Evolutionary conservation across 2,797 vertebrate species (phyloP).

Genomic region (Mareca strepera): DNA sequence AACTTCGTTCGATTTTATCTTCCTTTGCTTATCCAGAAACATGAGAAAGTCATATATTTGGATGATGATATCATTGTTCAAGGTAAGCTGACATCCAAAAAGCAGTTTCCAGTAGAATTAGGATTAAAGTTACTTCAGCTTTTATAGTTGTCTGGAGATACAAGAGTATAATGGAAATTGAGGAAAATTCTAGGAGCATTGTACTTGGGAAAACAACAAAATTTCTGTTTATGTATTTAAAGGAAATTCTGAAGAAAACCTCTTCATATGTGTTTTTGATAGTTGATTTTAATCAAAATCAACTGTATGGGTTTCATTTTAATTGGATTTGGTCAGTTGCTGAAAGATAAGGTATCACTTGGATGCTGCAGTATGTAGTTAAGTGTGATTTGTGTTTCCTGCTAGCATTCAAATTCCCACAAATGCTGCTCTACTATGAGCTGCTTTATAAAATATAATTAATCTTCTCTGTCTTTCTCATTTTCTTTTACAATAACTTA

Average conservation of each 20-base stretch:
- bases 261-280: neutral
- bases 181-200: neutral
- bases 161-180: neutral
- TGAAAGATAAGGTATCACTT: neutral
- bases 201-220: neutral
- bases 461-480: neutral
- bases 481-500: neutral
- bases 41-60: conserved; percentile 91
- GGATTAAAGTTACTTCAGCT: neutral
- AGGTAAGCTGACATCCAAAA: conserved; percentile 78
- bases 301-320: neutral
- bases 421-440: fast-evolving
- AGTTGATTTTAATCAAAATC: neutral
- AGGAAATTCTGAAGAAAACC: neutral
- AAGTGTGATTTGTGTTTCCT: neutral
- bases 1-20: conserved; percentile 97
- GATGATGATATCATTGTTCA: conserved; percentile 97
- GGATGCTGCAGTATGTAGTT: neutral
- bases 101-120: neutral
- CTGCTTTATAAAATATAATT: neutral
- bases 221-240: neutral
- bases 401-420: neutral
- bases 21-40: conserved; percentile 87
- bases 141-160: neutral
- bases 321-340: neutral